These are phyloP conservation scores for Ctenopoma kingsleyae DNA, from an alignment of 2,797 vertebrate species.

Conservation along the genomic window DNA sequence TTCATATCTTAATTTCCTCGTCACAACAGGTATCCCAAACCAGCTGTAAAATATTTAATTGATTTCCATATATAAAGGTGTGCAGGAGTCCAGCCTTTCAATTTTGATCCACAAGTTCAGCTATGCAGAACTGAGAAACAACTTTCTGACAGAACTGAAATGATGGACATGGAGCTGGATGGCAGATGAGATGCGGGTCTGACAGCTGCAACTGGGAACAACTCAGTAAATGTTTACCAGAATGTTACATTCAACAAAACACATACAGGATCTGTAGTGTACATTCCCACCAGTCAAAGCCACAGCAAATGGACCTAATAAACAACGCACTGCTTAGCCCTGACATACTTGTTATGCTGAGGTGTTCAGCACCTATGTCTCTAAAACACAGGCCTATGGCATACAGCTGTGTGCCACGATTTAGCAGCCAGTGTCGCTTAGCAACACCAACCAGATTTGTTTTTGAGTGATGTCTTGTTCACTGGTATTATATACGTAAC, in stretches of 20 bases:
- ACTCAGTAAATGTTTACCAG: background rate
- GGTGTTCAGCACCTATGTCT: slow-evolving; percentile 31
- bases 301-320: background rate
- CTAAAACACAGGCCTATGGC: slow-evolving; percentile 21
- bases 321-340: background rate
- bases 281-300: background rate
- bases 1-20: slow-evolving; percentile 8
- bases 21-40: background rate
- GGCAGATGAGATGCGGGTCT: slow-evolving; percentile 9
- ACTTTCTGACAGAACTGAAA: slow-evolving; percentile 2
- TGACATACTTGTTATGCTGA: slow-evolving; percentile 13
- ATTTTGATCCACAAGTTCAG: background rate
- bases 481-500: slow-evolving; percentile 29
- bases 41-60: slow-evolving; percentile 18
- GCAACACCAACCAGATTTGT: slow-evolving; percentile 46
- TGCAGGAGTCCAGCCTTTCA: background rate
- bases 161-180: background rate
- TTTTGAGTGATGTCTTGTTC: slow-evolving; percentile 24
- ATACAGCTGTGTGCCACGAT: slow-evolving; percentile 13
- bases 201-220: background rate
- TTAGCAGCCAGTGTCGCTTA: slow-evolving; percentile 44
- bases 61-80: background rate
- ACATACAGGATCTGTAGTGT: background rate
- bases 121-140: background rate
- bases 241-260: slow-evolving; percentile 9